These are phyloP conservation scores for Myanophis thanlyinensis DNA, from an alignment of 2,113 vertebrate species.

Conservation along the genomic window DNA sequence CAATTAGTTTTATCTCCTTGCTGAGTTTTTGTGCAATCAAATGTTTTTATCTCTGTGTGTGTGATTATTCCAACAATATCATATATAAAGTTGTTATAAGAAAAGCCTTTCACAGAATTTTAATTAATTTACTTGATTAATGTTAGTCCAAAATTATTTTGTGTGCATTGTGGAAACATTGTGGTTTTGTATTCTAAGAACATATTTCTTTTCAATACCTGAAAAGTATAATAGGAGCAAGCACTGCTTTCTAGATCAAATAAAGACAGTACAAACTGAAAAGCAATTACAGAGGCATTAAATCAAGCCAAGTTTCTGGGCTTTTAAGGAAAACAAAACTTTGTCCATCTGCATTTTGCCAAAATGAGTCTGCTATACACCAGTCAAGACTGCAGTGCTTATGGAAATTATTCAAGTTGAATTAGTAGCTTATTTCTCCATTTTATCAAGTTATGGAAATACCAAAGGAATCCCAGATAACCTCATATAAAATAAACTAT, in stretches of 20 bases:
- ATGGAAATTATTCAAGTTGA: conserved; percentile 22
- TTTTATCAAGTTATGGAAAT: conserved; percentile 39
- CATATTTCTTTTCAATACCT: background rate
- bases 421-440: conserved; percentile 43
- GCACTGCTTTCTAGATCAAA: background rate
- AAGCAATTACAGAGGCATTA: conserved; percentile 49
- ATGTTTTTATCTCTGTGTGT: too few species aligned
- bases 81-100: background rate
- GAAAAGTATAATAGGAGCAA: background rate
- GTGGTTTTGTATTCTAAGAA: conserved; percentile 31
- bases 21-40: too few species aligned
- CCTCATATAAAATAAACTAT: background rate
- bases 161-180: conserved; percentile 1
- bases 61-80: too few species aligned
- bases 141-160: background rate
- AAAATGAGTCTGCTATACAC: conserved; percentile 27
- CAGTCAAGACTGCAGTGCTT: conserved; percentile 29
- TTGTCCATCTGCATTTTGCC: conserved; percentile 38
- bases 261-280: conserved; percentile 38
- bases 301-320: conserved; percentile 49
- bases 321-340: conserved; percentile 33
- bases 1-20: too few species aligned
- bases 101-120: background rate
- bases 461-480: conserved; percentile 2
- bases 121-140: conserved; percentile 32